Base-by-base conservation (phyloP, 2,888 invertebrate genomes). In the Phrixothrix hirtus region DNA sequence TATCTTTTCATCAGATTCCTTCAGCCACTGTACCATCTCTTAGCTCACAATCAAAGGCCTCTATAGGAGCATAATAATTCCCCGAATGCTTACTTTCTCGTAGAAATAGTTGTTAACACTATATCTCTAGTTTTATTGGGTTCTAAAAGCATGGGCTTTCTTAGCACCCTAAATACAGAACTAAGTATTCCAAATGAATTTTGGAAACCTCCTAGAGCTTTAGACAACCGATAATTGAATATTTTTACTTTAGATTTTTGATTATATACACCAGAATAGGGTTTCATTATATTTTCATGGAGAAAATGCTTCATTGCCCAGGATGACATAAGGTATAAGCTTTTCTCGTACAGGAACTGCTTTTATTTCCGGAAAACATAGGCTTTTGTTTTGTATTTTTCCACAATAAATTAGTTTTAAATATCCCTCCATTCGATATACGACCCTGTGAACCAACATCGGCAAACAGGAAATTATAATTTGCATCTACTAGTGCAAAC, bases 191-290 rank as follows among this genome's bases (percentile, higher is more conserved):
- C 56, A 5, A 57, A 42, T 11, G 12, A 53, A 36, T 15, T 48
- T 14, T 39, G 59, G 48, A 11, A 57, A 50, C 58, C 35, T 39
- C 58, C 37, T 30, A 51, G 36, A 10, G 50, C 44, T 26, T 58
- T 16, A 2, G 36, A 41, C 37, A 68, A 53, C 38, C 66, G 50
- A 57, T 68, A 67, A 51, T 69, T 67, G 50, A 64, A 70, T 46
- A 66, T 57, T 54, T 52, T 61, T 60, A 60, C 59, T 53, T 59
- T 43, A 32, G 58, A n/a, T n/a, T n/a, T n/a, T n/a, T n/a, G n/a
- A n/a, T n/a, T n/a, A n/a, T n/a, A n/a, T n/a, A n/a, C n/a, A 38
- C 56, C 54, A 31, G 60, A 54, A 56, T 60, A 68, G 37, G 63
- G 62, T 9, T 65, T 61, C 64, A 67, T 64, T n/a, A 31, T 49